Conservation (phyloP, 2,888 invertebrate genomes). For the Aphodius sticticus region DNA sequence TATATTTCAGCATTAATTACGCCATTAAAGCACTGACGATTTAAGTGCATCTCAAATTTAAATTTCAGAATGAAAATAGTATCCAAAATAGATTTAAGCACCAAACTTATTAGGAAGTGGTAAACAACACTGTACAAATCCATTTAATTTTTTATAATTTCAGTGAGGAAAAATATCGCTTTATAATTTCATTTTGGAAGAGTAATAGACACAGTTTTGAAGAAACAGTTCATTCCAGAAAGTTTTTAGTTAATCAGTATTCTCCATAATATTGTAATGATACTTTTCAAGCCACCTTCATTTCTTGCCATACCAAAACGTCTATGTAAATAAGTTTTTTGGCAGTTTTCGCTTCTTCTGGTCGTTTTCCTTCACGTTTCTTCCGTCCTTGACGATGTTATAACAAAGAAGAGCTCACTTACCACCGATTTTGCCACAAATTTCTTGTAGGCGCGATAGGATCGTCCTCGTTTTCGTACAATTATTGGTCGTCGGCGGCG, state of each 20-base stretch:
- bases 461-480: background rate
- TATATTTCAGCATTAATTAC: slow-evolving; percentile 4
- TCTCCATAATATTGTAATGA: too few species aligned
- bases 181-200: too few species aligned
- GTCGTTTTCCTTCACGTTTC: background rate
- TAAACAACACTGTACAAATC: too few species aligned
- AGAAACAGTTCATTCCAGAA: too few species aligned
- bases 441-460: background rate
- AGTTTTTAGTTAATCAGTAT: too few species aligned
- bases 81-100: background rate
- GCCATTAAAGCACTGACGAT: background rate
- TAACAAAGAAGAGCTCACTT: background rate
- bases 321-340: background rate
- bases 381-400: background rate
- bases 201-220: too few species aligned
- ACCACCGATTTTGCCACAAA: background rate
- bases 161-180: too few species aligned
- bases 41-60: background rate
- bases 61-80: background rate
- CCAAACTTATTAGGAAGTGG: background rate
- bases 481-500: slow-evolving; percentile 17
- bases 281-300: too few species aligned
- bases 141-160: too few species aligned
- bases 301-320: too few species aligned
- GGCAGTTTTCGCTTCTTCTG: background rate